Evolutionary conservation across 2,888 invertebrate species (phyloP).

Genomic region (Lasioglossum figueresi): DNA sequence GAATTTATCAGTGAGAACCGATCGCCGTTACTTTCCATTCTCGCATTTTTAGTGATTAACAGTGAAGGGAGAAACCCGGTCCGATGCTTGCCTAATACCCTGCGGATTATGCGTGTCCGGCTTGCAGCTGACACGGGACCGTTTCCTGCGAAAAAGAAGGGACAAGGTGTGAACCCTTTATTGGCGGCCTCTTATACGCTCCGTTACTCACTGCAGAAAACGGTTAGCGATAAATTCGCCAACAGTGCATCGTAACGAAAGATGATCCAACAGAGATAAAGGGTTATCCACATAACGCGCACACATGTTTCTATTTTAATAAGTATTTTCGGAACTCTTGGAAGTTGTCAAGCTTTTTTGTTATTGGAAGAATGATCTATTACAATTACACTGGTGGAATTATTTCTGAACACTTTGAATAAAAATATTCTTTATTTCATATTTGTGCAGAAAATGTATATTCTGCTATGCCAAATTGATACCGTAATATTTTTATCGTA

Average conservation of each 20-base stretch:
- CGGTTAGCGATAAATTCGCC: not conserved
- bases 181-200: slow-evolving; percentile 8
- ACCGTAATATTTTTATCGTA: too few relatives aligned
- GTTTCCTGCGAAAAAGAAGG: slow-evolving; percentile 43
- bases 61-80: slow-evolving; percentile 18
- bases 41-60: slow-evolving; percentile 25
- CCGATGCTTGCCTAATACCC: slow-evolving; percentile 27
- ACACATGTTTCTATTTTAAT: too few relatives aligned
- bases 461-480: too few relatives aligned
- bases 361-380: too few relatives aligned
- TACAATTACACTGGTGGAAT: too few relatives aligned
- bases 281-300: too few relatives aligned
- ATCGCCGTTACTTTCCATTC: slow-evolving; percentile 13
- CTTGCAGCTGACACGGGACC: slow-evolving; percentile 48
- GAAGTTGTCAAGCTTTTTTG: too few relatives aligned
- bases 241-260: not conserved
- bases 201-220: slow-evolving; percentile 25
- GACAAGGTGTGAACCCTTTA: slow-evolving; percentile 23
- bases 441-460: too few relatives aligned
- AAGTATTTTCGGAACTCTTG: too few relatives aligned
- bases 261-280: not conserved
- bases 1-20: slow-evolving; percentile 1
- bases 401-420: too few relatives aligned
- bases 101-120: slow-evolving; percentile 36
- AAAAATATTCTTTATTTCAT: too few relatives aligned